Conservation (phyloP, 2,113 vertebrate species). For the Naja naja region DNA sequence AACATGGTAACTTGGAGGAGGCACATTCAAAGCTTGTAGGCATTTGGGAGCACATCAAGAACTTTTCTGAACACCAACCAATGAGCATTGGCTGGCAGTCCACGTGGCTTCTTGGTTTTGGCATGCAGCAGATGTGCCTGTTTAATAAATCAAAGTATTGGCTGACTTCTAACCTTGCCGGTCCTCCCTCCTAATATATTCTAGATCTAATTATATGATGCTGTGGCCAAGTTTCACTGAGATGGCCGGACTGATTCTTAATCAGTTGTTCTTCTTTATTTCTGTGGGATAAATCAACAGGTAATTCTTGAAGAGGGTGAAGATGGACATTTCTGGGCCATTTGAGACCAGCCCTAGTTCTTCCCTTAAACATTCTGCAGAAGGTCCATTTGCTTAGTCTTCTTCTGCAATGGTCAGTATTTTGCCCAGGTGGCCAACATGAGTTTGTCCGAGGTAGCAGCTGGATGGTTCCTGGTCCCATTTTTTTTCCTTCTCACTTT, state of each 20-base stretch:
- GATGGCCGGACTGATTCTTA: neutral
- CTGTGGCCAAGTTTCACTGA: neutral
- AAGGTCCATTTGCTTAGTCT: neutral
- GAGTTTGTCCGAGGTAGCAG: neutral
- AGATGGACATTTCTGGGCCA: neutral
- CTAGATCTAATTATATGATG: neutral
- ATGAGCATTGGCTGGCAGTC: no score
- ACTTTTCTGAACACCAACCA: conserved; percentile 31
- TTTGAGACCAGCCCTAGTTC: neutral
- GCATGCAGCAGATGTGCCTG: neutral
- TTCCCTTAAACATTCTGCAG: neutral
- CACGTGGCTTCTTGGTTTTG: neutral
- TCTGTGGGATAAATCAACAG: neutral
- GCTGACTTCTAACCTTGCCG: neutral
- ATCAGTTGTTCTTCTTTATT: neutral
- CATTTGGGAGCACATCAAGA: conserved; percentile 1
- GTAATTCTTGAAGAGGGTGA: neutral
- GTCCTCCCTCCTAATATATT: neutral
- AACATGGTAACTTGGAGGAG: conserved; percentile 6
- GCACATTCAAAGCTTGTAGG: neutral
- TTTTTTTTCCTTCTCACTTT: neutral
- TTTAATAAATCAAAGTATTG: neutral
- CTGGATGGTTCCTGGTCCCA: neutral
- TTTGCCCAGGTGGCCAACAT: neutral
- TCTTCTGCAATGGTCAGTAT: neutral